These are phyloP conservation scores for Hozukius guyotensis DNA, from an alignment of 2,797 vertebrate species.

Conservation along the genomic window DNA sequence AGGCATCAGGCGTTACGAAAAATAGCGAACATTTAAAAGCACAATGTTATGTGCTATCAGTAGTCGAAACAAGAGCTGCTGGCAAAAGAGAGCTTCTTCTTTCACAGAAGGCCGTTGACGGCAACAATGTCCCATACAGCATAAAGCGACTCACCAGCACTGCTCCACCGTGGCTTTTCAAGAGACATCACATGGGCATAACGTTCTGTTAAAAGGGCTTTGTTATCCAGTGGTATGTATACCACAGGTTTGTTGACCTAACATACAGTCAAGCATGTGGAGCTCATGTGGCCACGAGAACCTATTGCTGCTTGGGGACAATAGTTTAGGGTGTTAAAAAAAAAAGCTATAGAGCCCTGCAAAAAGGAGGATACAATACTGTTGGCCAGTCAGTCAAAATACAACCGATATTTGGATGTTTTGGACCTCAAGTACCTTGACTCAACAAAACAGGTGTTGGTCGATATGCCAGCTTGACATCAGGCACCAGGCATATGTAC, in stretches of 20 bases:
- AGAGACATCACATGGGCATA: slow-evolving; percentile 1
- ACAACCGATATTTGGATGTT: not conserved
- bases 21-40: not conserved
- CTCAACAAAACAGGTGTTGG: not conserved
- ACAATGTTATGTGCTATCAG: not conserved
- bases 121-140: not conserved
- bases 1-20: not conserved
- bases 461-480: not conserved
- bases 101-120: not conserved
- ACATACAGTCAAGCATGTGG: not conserved
- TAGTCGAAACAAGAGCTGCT: not conserved
- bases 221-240: slow-evolving; percentile 16
- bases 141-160: slow-evolving; percentile 18
- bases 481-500: not conserved
- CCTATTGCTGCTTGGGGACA: not conserved
- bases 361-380: not conserved
- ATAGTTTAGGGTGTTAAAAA: not conserved
- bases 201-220: slow-evolving; percentile 15
- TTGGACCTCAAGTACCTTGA: not conserved
- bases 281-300: not conserved
- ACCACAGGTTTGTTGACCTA: slow-evolving; percentile 10
- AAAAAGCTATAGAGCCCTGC: not conserved
- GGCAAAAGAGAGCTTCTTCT: not conserved
- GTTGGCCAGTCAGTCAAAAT: not conserved
- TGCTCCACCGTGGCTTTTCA: not conserved